Evolutionary conservation across 2,797 vertebrate species (phyloP), one percentile per base, ranked within the genome.

Genomic region (Esox lucius): DNA sequence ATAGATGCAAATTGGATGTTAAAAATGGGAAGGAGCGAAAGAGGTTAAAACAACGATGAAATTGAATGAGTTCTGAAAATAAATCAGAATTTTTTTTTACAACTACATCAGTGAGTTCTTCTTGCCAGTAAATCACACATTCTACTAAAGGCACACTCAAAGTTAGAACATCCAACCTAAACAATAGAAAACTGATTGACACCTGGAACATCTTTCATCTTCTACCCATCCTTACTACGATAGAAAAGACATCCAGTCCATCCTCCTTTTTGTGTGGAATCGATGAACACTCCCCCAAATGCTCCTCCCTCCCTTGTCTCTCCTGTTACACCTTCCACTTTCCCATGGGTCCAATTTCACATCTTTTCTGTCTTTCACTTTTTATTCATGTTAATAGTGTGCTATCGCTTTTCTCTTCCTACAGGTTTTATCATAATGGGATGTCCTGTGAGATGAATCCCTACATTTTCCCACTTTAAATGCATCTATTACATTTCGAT

Each of bases 231-330:
- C 28, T 31, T 17, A n/a, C n/a, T n/a, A n/a, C n/a, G 51, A 56
- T 2, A n/a, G 19, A 56, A 56, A 83, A 75, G 70, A 75, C 67
- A 74, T 31, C 69, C 78, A 78, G 78, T 79, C 77, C 72, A 82
- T 80, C 62, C 73, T 79, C 70, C 71, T 80, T 17, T 61, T 74
- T 89, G 87, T 90, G 83, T 82, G 80, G 87, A 88, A 91, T 87
- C 80, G 87, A 91, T 89, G 86, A 87, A 80, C 78, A 79, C 78
- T 68, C 68, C 78, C 84, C 82, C 80, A 84, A 88, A 87, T 81
- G 85, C 79, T 83, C 85, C 51, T 61, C 49, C 84, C 75, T 56
- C 6, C 5, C 19, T 22, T n/a, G 15, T 15, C 51, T n/a, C 51
- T 19, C 19, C 49, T 85, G n/a, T 59, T n/a, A 81, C 76, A 35